These are phyloP conservation scores for Magallana angulata DNA, from an alignment of 1,140 invertebrate species.

Conservation along the genomic window DNA sequence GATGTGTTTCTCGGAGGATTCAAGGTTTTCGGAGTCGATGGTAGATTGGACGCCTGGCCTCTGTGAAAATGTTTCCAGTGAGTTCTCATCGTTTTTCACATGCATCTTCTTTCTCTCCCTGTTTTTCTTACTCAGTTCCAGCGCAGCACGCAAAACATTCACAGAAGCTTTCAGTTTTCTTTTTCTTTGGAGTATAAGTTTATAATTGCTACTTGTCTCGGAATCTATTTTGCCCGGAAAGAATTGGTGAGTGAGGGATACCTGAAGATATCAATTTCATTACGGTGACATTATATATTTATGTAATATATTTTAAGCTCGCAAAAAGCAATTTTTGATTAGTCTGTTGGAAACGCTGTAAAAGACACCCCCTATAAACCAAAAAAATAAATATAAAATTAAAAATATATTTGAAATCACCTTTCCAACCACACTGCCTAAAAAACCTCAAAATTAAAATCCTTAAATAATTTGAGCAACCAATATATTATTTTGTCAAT, in stretches of 20 bases:
- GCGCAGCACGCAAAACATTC: background rate
- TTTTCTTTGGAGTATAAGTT: background rate
- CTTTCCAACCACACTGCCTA: background rate
- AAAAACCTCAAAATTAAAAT: background rate
- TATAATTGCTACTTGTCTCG: background rate
- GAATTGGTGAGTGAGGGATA: background rate
- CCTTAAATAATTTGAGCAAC: background rate
- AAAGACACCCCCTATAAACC: too few species aligned
- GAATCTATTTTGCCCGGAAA: background rate
- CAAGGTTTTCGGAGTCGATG: background rate
- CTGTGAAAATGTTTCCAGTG: background rate
- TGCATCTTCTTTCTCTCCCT: background rate
- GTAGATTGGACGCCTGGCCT: background rate
- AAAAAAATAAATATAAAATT: background rate
- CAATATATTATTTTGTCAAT: too few species aligned
- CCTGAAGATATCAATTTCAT: background rate
- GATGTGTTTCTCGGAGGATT: background rate
- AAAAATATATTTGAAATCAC: background rate
- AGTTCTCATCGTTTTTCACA: background rate
- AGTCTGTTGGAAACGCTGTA: too few species aligned
- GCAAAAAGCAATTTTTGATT: too few species aligned
- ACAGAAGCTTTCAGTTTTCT: background rate
- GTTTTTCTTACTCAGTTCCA: background rate
- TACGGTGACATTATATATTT: background rate
- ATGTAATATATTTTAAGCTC: too few species aligned